phyloP scores from a whole-genome alignment of 2,888 invertebrate genomes.

The Galerucella nymphaeae region DNA sequence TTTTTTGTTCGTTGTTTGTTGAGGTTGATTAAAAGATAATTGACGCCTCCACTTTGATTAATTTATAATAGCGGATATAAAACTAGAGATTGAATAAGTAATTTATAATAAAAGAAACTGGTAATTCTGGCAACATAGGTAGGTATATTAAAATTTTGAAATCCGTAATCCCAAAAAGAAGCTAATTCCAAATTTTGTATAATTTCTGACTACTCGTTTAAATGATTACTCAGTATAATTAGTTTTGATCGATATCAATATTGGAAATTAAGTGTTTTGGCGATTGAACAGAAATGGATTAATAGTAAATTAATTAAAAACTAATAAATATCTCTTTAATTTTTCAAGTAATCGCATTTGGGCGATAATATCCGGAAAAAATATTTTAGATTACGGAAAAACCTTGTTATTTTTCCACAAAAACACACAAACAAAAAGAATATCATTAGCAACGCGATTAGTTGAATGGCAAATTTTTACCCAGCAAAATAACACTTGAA shows the following conservation, averaged over 20 bases:
- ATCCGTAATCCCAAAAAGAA: not conserved
- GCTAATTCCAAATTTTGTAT: not conserved
- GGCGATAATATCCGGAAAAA: not conserved
- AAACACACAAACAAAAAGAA: not conserved
- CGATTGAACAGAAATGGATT: not conserved
- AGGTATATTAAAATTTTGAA: not conserved
- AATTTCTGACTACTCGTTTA: not conserved
- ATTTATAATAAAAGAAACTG: no score
- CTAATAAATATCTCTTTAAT: constrained; percentile 13
- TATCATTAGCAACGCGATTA: not conserved
- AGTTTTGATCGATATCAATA: not conserved
- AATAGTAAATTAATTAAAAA: not conserved
- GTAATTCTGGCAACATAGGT: not conserved
- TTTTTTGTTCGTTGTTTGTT: not conserved
- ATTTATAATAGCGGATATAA: no score
- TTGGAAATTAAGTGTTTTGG: not conserved
- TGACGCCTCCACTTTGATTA: no score
- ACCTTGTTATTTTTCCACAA: not conserved
- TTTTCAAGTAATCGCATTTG: not conserved
- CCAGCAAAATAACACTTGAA: not conserved
- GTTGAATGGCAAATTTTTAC: not conserved
- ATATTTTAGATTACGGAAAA: no score
- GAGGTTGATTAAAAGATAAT: no score
- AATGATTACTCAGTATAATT: not conserved
- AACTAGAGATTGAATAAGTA: no score